phyloP scores from a whole-genome alignment of 2,888 invertebrate genomes.

The Elysia crispata region DNA sequence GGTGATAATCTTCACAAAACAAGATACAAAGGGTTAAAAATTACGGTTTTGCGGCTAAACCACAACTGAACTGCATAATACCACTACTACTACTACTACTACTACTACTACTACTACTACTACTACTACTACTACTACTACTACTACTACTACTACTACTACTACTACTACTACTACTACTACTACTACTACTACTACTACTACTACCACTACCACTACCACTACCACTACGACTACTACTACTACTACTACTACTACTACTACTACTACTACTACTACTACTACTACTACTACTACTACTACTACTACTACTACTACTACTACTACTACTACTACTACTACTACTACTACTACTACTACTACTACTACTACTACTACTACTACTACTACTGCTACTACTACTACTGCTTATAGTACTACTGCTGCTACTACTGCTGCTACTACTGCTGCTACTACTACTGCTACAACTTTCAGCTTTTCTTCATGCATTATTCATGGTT shows the following conservation, averaged over 20 bases:
- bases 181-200: conserved; percentile 23
- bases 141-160: conserved; percentile 31
- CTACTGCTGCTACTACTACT: too few relatives aligned
- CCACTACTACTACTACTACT: conserved; percentile 30
- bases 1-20: too few relatives aligned
- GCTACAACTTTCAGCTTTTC: too few relatives aligned
- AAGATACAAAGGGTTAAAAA: too few relatives aligned
- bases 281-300: conserved; percentile 21
- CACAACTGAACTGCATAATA: too few relatives aligned
- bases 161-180: conserved; percentile 25
- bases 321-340: neutral
- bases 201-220: neutral
- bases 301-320: neutral
- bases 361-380: conserved; percentile 30
- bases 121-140: conserved; percentile 29
- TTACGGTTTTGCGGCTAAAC: too few relatives aligned
- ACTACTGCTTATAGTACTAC: conserved; percentile 20
- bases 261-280: conserved; percentile 24
- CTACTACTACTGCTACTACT: conserved; percentile 32
- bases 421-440: conserved; percentile 21
- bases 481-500: too few relatives aligned
- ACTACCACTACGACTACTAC: too few relatives aligned
- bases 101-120: conserved; percentile 28
- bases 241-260: too few relatives aligned
- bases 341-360: conserved; percentile 19